Conservation (phyloP, 2,888 invertebrate genomes). For the Cryptops parisi region DNA sequence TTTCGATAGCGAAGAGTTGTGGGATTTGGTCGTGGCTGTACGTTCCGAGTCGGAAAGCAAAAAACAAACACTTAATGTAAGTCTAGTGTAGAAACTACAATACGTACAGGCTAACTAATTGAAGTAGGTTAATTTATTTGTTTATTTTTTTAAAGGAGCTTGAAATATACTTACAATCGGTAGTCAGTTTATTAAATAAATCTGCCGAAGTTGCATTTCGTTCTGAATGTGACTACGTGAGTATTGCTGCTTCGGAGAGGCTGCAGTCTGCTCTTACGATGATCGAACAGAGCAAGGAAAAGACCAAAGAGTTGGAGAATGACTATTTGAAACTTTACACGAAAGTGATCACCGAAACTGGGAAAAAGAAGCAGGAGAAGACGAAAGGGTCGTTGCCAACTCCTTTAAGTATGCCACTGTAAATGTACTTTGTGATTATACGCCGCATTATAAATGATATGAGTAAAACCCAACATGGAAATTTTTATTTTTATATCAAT, state of each 20-base stretch:
- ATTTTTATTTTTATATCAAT: no score
- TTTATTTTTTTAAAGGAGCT: slow-evolving; percentile 4
- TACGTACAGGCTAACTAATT: no score
- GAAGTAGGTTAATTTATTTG: background rate
- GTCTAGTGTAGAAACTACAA: no score
- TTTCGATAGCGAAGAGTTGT: background rate
- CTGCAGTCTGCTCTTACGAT: slow-evolving; percentile 1
- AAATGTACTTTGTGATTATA: no score
- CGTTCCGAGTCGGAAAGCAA: slow-evolving; percentile 4
- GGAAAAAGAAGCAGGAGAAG: background rate
- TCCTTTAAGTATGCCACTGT: no score
- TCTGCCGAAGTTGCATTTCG: slow-evolving; percentile 3
- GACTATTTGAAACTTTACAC: slow-evolving; percentile 5
- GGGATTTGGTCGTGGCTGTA: slow-evolving; percentile 1
- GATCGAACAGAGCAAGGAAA: slow-evolving; percentile 4
- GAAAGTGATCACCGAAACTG: slow-evolving; percentile 4
- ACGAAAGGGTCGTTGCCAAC: no score
- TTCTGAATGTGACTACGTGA: slow-evolving; percentile 1
- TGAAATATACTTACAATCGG: slow-evolving; percentile 6
- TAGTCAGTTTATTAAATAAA: background rate
- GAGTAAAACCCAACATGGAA: no score
- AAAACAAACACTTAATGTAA: slow-evolving; percentile 3
- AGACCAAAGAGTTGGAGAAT: slow-evolving; percentile 1
- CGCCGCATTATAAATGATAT: no score
- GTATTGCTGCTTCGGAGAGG: slow-evolving; percentile 6